phyloP scores from a whole-genome alignment of 2,113 vertebrate species.

The rat (Rattus norvegicus) region GRCr8 NC_086020.1:178360001-178360500 shows the following conservation, averaged over 20 bases:
- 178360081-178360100: background rate
- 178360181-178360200: background rate
- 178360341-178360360: background rate
- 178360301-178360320: conserved; percentile 16
- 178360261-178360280: conserved; percentile 24
- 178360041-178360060: background rate
- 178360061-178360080: background rate
- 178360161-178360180: background rate
- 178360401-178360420: background rate
- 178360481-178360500: background rate
- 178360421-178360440: background rate
- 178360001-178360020: background rate
- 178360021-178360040: background rate
- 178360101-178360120: background rate
- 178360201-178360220: too few relatives aligned
- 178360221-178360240: background rate
- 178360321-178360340: conserved; percentile 21
- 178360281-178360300: conserved; percentile 36
- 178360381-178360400: conserved; percentile 8
- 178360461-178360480: background rate
- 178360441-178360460: background rate
- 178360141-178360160: background rate
- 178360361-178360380: conserved; percentile 35
- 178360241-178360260: background rate
- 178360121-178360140: background rate